phyloP scores from a whole-genome alignment of 2,797 vertebrate genomes.

The Neostethus bicornis region DNA sequence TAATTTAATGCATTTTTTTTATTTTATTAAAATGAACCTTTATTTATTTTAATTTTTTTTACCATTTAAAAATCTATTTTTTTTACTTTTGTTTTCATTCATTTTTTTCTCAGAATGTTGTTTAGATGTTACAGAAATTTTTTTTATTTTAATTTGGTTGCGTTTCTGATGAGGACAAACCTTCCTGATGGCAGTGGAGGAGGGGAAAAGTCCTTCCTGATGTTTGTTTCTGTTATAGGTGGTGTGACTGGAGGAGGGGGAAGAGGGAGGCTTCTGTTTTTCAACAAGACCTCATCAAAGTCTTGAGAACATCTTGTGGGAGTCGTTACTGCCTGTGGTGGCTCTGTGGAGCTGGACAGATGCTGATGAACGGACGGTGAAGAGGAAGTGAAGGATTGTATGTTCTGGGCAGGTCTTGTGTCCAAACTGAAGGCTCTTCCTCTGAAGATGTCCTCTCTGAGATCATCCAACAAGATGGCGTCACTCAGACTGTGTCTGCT shows the following conservation, averaged over 20 bases:
- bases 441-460: slow-evolving; percentile 55
- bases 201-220: slow-evolving; percentile 64
- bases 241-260: slow-evolving; percentile 27
- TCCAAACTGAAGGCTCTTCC: slow-evolving; percentile 39
- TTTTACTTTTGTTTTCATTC: too few relatives aligned
- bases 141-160: too few relatives aligned
- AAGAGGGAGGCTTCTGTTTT: slow-evolving; percentile 29
- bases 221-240: slow-evolving; percentile 56
- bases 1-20: too few relatives aligned
- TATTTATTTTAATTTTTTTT: too few relatives aligned
- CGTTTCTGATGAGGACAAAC: slow-evolving; percentile 41
- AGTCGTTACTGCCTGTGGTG: background rate
- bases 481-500: slow-evolving; percentile 50
- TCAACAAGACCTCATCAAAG: slow-evolving; percentile 86
- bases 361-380: slow-evolving; percentile 31
- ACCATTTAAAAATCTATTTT: too few relatives aligned
- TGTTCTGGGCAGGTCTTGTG: background rate
- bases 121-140: too few relatives aligned
- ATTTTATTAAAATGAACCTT: too few relatives aligned
- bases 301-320: slow-evolving; percentile 44
- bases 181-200: slow-evolving; percentile 25
- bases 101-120: too few relatives aligned
- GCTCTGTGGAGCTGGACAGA: slow-evolving; percentile 3
- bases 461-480: slow-evolving; percentile 46
- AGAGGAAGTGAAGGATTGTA: too few relatives aligned